Evolutionary conservation across 2,888 invertebrate genomes (phyloP), one percentile per base, ranked within the genome.

Genomic region (Xylota sylvarum): DNA sequence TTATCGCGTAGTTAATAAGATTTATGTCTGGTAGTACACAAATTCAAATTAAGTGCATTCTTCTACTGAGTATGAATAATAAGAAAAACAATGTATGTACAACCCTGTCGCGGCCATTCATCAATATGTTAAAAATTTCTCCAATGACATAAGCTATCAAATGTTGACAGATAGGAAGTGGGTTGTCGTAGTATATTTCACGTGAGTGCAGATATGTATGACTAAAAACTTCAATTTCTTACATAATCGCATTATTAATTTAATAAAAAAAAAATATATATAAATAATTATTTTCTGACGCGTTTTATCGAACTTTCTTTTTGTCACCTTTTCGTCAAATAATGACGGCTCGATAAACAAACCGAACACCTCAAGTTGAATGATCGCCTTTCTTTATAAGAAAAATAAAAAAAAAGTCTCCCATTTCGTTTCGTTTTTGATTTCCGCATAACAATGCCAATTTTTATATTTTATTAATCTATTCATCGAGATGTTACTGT

Each of bases 221-320:
- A n/a, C n/a, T 5, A 48, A 7, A 48, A 48, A 4, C 4, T 27
- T 12, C 40, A 12, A 27, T 23, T 12, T 23, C 14, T 69, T 7
- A 7, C 46, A 17, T 48, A 58, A 58, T 32, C 43, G 23, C 9
- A 46, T 70, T 48, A 43, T 19, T 30, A 4, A 46, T n/a, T n/a
- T n/a, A n/a, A n/a, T n/a, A 0, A 30, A 10, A 7, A n/a, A 2
- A 62, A 43, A 48, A 12, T n/a, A n/a, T n/a, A 17, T 27, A 43
- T n/a, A 17, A 19, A 14, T 14, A 14, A 37, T 19, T 32, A 37
- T 19, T 32, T 32, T 17, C 50, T 32, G 37, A 30, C 40, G 10
- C 27, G 23, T 27, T 72, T 70, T 46, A 17, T 17, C 30, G 48
- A 35, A 72, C 78, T 78, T 78, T 82, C 82, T 72, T 72, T 82